These are phyloP conservation scores for Myotis yumanensis DNA, from an alignment of 2,113 vertebrate genomes.

Conservation along the genomic window DNA sequence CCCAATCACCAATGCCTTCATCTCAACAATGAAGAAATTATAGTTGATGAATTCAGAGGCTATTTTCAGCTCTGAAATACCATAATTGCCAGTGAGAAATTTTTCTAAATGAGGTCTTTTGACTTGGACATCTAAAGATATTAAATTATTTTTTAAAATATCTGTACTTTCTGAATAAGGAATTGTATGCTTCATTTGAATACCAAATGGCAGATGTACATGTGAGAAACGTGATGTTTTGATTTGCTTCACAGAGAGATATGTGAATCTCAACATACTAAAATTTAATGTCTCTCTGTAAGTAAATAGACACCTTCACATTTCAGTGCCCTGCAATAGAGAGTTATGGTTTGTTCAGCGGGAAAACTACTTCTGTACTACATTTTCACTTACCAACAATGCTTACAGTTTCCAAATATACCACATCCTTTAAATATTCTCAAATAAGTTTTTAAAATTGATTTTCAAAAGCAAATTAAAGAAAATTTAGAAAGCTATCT, in stretches of 20 bases:
- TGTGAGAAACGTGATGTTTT: background rate
- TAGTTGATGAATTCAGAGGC: background rate
- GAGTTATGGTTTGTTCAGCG: background rate
- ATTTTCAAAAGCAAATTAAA: constrained; percentile 34
- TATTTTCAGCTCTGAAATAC: background rate
- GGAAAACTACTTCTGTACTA: background rate
- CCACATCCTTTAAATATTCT: background rate
- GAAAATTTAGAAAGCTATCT: constrained; percentile 46
- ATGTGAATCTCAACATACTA: background rate
- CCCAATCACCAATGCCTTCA: background rate
- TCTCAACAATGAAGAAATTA: constrained; percentile 30
- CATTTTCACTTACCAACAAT: background rate
- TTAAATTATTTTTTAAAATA: background rate
- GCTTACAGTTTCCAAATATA: constrained; percentile 12
- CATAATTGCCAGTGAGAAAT: background rate
- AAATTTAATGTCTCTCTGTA: background rate
- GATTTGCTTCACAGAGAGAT: background rate
- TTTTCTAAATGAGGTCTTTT: constrained; percentile 45
- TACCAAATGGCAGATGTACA: background rate
- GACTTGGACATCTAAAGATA: background rate
- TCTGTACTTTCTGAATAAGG: background rate
- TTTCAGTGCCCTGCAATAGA: background rate
- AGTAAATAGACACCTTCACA: background rate
- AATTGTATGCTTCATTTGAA: background rate
- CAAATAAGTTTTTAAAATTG: constrained; percentile 27